These are phyloP conservation scores for Hystrix cristata DNA, from an alignment of 2,113 vertebrate species.

Conservation along the genomic window DNA sequence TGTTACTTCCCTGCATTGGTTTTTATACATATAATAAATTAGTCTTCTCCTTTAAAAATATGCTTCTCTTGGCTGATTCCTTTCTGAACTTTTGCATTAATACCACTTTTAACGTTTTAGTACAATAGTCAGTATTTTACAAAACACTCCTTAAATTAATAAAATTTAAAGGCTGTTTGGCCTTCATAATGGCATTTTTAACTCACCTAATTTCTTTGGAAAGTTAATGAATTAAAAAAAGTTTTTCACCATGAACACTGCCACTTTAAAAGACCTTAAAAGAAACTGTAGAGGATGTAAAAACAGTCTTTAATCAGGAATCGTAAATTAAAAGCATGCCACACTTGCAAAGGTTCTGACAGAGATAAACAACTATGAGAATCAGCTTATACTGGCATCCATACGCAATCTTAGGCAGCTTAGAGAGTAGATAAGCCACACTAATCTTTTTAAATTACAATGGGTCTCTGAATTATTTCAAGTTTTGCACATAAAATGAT, in stretches of 20 bases:
- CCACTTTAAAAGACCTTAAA: not conserved
- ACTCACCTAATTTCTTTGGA: not conserved
- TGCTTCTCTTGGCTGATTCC: not conserved
- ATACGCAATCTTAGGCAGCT: not conserved
- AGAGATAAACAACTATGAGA: not conserved
- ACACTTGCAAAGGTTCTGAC: not conserved
- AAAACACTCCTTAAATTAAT: not conserved
- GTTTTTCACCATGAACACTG: not conserved
- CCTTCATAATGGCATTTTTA: not conserved
- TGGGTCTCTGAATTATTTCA: not conserved
- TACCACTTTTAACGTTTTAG: not conserved
- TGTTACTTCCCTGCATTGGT: not conserved
- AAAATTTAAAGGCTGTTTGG: not conserved
- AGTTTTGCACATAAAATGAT: not conserved
- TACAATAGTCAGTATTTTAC: not conserved
- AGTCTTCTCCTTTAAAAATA: not conserved
- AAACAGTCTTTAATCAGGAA: not conserved
- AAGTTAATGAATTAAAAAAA: not conserved
- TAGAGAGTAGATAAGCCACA: not conserved
- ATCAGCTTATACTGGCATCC: not conserved
- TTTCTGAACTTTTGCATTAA: constrained; percentile 6
- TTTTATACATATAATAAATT: not conserved
- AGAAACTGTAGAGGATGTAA: not conserved
- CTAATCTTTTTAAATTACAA: not conserved
- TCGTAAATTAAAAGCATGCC: not conserved